phyloP scores from a whole-genome alignment of 2,113 vertebrate species.

The Asarcornis scutulata region DNA sequence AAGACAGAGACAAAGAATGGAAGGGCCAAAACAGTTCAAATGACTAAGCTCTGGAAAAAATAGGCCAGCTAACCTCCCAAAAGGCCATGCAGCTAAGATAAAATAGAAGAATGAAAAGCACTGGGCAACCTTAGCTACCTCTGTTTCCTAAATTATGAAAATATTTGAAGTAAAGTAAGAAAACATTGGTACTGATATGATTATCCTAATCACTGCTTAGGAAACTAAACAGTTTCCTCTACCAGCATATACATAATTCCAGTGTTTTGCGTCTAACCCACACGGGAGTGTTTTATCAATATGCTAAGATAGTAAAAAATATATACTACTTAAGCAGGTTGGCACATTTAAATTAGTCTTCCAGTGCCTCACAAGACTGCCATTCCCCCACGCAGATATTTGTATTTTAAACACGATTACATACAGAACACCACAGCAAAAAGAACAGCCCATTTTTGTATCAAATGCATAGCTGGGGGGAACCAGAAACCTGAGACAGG shows the following conservation, averaged over 20 bases:
- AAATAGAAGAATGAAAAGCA: neutral
- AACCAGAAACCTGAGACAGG: neutral
- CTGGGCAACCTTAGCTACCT: neutral
- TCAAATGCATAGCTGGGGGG: neutral
- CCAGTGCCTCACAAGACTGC: neutral
- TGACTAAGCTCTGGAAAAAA: neutral
- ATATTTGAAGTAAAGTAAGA: neutral
- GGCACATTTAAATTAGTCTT: neutral
- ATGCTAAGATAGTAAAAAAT: neutral
- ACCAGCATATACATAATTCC: neutral
- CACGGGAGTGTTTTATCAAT: neutral
- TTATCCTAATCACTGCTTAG: neutral
- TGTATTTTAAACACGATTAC: neutral
- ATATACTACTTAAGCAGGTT: neutral
- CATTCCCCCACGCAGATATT: neutral
- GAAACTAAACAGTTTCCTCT: neutral
- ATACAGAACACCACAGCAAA: neutral
- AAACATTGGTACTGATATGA: neutral
- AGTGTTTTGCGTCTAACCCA: neutral
- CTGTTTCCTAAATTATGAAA: neutral
- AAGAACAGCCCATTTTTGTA: fast-evolving
- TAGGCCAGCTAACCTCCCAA: neutral
- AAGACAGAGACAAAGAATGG: neutral
- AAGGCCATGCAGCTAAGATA: neutral
- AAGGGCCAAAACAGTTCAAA: neutral